These are phyloP conservation scores for Colinus virginianus DNA, from an alignment of 2,113 vertebrate genomes.

Conservation along the genomic window DNA sequence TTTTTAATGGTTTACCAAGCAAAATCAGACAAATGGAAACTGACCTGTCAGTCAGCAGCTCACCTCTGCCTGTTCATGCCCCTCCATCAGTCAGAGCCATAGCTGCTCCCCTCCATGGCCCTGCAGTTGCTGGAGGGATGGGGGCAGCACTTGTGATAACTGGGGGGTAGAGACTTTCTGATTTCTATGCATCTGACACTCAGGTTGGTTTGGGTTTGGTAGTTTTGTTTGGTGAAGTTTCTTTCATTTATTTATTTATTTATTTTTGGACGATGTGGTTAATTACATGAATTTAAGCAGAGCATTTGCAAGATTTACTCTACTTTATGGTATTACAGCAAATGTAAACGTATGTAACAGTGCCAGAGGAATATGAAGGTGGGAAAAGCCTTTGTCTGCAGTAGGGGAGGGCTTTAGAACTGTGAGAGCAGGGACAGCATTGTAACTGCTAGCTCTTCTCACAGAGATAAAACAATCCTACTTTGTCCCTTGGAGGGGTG, in stretches of 20 bases:
- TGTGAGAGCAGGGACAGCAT: neutral
- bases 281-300: conserved; percentile 36
- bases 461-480: neutral
- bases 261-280: conserved; percentile 30
- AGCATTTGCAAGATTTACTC: conserved; percentile 33
- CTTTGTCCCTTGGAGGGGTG: neutral
- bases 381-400: conserved; percentile 35
- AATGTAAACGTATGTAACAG: conserved; percentile 26
- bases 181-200: neutral
- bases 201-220: neutral
- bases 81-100: neutral
- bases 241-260: too few relatives aligned
- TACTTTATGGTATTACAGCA: conserved; percentile 6
- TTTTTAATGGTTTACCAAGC: conserved; percentile 15
- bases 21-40: conserved; percentile 7
- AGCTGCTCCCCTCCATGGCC: neutral
- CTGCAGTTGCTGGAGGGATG: neutral
- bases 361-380: conserved; percentile 24
- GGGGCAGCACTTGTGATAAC: neutral
- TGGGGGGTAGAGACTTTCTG: neutral
- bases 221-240: too few relatives aligned
- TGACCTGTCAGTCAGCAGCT: neutral
- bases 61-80: neutral
- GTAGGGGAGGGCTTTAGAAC: neutral
- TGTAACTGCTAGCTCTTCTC: neutral